These are phyloP conservation scores for Aurelia aurita DNA, from an alignment of 30 jellyfish, hydroid and myxozoan genomes.

Conservation along the genomic window DNA sequence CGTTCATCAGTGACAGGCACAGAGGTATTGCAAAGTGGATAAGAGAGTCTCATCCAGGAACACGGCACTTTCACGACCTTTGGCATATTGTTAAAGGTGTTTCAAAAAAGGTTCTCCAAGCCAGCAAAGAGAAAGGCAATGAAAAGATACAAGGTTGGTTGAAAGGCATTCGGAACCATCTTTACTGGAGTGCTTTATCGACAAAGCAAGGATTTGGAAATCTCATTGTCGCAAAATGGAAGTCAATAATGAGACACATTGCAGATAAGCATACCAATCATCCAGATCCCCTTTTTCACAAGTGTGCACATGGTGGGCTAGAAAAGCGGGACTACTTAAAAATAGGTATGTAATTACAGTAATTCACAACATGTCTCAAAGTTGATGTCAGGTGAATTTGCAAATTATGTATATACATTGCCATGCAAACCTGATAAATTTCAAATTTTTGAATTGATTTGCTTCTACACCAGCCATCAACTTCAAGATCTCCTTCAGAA, in stretches of 20 bases:
- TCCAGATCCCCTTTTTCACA: neutral
- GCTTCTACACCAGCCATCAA: too few species aligned
- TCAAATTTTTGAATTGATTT: too few species aligned
- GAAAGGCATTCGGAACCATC: too few species aligned
- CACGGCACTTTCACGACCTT: slow-evolving; percentile 15
- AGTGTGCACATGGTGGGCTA: slow-evolving; percentile 25
- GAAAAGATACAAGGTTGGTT: too few species aligned
- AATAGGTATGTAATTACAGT: too few species aligned
- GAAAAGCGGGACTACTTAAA: slow-evolving; percentile 7
- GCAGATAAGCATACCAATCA: slow-evolving; percentile 3
- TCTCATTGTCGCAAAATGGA: slow-evolving; percentile 14
- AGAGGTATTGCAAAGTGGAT: too few species aligned
- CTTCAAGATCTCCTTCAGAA: too few species aligned
- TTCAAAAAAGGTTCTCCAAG: slow-evolving; percentile 4
- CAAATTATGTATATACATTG: too few species aligned
- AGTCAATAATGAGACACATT: slow-evolving; percentile 10
- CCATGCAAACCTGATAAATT: too few species aligned
- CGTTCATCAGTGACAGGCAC: neutral
- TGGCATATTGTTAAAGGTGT: slow-evolving; percentile 21
- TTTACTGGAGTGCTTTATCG: too few species aligned
- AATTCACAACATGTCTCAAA: too few species aligned
- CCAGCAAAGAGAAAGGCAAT: neutral
- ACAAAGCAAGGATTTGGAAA: neutral
- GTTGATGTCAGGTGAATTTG: too few species aligned
- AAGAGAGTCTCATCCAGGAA: neutral